Base-by-base conservation (phyloP, 1,140 invertebrate species). In the Calosoma granatense region DNA sequence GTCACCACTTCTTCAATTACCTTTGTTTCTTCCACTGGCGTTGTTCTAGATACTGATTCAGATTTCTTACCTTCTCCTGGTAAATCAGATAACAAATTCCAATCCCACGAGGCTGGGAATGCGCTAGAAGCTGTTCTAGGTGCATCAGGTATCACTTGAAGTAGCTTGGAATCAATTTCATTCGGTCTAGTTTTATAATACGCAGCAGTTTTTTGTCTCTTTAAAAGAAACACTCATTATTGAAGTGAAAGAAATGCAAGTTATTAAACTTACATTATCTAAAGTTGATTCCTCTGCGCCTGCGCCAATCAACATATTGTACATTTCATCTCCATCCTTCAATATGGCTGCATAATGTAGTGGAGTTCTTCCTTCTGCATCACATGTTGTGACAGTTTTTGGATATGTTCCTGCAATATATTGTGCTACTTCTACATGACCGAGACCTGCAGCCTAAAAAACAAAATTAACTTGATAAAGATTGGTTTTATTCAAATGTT, bases 281-380 rank as follows among this genome's bases (percentile, higher is more conserved):
- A 86, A 70, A 62, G 84, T 79, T 57, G 80, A 81, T 69, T 89
- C 83, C 63, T 92, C 87, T 3, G 89, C 87, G 20, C 90, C 91
- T 19, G 81, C 70, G 59, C 84, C 78, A 1, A 87, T 71, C 0
- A 94, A 73, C 36, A 86, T 80, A 61, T 88, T 83, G 63, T 87
- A 93, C 56, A 83, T 82, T 56, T 79, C 71, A 57, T 81, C 81
- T 36, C 84, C 81, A 63, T 88, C 87, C 65, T 84, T 85, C 36
- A 83, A 72, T 11, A 82, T 77, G 2, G 90, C 89, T 0, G 93
- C 86, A 64, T 92, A 97, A 74, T 98, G 95, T 23, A 98, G 70
- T 0, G 96, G 84, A 1, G 90, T 95, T 61, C 91, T 81, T 15
- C 92, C 92, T 56, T 92, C 86, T 59, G 84, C 83, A 67, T 94